Evolutionary conservation across 2,888 invertebrate species (phyloP).

Genomic region (Leucophora obtusa): DNA sequence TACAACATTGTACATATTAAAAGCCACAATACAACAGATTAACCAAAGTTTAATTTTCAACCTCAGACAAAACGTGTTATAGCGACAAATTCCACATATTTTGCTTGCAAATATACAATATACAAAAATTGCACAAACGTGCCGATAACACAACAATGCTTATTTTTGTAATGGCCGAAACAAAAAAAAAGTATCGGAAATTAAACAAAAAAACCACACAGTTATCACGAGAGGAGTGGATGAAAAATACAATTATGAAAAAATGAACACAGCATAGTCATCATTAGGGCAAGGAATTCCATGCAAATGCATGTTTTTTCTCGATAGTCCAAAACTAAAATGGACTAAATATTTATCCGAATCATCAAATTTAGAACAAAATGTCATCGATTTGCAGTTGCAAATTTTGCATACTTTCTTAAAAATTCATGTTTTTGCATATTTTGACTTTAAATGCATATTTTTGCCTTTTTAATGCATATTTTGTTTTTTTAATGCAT

Average conservation of each 20-base stretch:
- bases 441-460: no score
- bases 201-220: slow-evolving; percentile 36
- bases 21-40: slow-evolving; percentile 42
- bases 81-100: slow-evolving; percentile 60
- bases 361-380: no score
- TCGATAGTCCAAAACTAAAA: no score
- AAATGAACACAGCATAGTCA: no score
- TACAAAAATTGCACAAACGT: slow-evolving; percentile 69
- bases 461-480: no score
- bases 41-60: slow-evolving; percentile 58
- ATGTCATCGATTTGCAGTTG: no score
- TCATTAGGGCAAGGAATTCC: no score
- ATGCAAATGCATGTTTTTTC: no score
- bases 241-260: background rate
- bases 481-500: no score
- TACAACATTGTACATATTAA: background rate
- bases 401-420: no score
- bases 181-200: slow-evolving; percentile 41
- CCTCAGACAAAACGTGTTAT: slow-evolving; percentile 62
- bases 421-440: no score
- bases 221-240: slow-evolving; percentile 24
- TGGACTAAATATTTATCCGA: no score
- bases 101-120: slow-evolving; percentile 53
- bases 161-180: slow-evolving; percentile 64
- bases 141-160: slow-evolving; percentile 75